These are phyloP conservation scores for Lycocerus yunnanus DNA, from an alignment of 2,888 invertebrate species.

Conservation along the genomic window DNA sequence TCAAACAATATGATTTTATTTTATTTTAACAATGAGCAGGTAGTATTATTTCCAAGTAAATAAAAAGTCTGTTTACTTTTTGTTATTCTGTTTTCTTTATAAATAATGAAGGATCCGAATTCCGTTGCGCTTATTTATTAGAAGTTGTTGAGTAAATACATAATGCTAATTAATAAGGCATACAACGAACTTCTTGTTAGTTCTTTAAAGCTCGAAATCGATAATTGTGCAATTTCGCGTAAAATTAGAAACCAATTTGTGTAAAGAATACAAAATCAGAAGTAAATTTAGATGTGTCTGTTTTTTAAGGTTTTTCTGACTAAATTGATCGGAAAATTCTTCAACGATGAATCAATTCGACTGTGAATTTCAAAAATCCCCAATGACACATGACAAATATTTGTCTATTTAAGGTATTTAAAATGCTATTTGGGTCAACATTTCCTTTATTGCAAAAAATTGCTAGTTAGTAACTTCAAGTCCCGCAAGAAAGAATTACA, in stretches of 20 bases:
- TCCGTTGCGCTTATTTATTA: not conserved
- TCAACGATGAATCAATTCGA: not conserved
- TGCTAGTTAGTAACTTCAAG: too few relatives aligned
- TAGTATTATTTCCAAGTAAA: not conserved
- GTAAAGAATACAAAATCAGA: not conserved
- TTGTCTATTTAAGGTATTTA: not conserved
- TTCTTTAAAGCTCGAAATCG: not conserved
- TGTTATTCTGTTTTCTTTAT: not conserved
- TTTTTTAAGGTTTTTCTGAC: not conserved
- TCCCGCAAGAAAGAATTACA: too few relatives aligned
- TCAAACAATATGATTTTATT: not conserved
- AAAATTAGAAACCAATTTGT: not conserved
- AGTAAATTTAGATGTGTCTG: not conserved
- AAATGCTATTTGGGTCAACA: not conserved
- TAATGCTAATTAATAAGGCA: not conserved
- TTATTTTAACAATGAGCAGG: not conserved
- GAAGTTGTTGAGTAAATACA: not conserved
- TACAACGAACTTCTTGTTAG: not conserved
- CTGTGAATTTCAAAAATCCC: not conserved
- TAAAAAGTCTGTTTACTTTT: not conserved
- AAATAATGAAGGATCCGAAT: not conserved
- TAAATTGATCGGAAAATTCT: not conserved
- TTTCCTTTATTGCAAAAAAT: not conserved
- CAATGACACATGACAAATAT: not conserved
- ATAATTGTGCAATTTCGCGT: not conserved